Percentiles rank a stretch among this genome's conserved stretches.
These are phyloP conservation scores for Leptinotarsa undecemlineata DNA, from an alignment of 1,140 invertebrate genomes.

Conservation along the genomic window DNA sequence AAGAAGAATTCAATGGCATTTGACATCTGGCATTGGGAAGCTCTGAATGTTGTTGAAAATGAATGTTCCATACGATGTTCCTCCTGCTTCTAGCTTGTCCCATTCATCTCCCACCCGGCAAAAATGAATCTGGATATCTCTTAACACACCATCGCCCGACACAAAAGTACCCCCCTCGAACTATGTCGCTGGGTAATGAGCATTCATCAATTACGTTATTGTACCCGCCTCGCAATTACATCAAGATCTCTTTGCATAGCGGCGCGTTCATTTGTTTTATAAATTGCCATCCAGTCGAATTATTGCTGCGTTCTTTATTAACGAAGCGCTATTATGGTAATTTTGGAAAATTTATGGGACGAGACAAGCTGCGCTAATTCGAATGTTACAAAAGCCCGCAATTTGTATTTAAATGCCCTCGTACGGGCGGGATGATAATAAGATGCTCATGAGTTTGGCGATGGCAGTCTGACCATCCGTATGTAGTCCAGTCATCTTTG, in stretches of 20 bases:
- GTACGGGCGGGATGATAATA: too few relatives aligned
- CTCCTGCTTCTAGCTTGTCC: too few relatives aligned
- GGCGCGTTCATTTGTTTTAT: constrained; percentile 16
- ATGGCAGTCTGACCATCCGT: too few relatives aligned
- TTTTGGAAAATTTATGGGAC: not conserved
- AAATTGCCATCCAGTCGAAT: constrained; percentile 19
- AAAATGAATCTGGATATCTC: too few relatives aligned
- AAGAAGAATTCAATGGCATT: too few relatives aligned
- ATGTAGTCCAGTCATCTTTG: too few relatives aligned
- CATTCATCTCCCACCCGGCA: too few relatives aligned
- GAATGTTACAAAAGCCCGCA: not conserved
- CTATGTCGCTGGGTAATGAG: constrained; percentile 10
- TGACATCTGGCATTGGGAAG: too few relatives aligned
- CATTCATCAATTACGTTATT: constrained; percentile 15
- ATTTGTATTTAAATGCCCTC: not conserved
- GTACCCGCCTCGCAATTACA: constrained; percentile 13
- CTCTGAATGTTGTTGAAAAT: too few relatives aligned
- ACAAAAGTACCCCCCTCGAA: constrained; percentile 6
- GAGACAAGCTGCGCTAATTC: not conserved
- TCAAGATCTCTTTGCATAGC: constrained; percentile 14
- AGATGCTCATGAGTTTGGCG: too few relatives aligned
- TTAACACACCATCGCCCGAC: not conserved
- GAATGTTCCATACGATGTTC: too few relatives aligned
- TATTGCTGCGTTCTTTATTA: constrained; percentile 10
- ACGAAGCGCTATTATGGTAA: constrained; percentile 9